phyloP scores from a whole-genome alignment of 2,797 vertebrate species.

The Eulemur albifrons region DNA sequence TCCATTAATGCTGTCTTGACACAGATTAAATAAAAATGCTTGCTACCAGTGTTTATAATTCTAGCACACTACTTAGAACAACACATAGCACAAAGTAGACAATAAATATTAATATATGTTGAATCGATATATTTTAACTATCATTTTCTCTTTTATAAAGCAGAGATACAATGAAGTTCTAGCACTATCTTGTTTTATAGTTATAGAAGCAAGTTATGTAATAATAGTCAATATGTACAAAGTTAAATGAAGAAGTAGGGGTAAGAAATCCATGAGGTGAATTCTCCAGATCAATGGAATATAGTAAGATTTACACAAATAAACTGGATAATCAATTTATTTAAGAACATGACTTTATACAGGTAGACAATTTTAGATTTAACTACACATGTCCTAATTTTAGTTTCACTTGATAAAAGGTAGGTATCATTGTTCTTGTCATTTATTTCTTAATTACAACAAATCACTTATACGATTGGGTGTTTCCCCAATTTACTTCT shows the following conservation, averaged over 20 bases:
- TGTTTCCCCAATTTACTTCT: neutral
- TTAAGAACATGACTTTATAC: slow-evolving; percentile 6
- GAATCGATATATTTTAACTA: neutral
- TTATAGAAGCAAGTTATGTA: neutral
- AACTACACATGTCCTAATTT: neutral
- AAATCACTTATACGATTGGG: neutral
- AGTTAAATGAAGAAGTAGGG: neutral
- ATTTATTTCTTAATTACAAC: slow-evolving; percentile 36
- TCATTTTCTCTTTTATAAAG: neutral
- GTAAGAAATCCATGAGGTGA: neutral
- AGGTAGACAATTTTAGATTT: neutral
- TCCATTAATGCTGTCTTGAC: neutral
- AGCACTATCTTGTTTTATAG: neutral
- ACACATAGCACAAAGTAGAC: neutral
- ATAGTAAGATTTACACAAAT: neutral
- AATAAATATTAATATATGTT: neutral
- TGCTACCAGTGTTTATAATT: neutral
- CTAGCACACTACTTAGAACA: neutral
- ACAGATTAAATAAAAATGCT: slow-evolving; percentile 13
- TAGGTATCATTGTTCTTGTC: neutral
- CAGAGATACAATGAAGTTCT: neutral
- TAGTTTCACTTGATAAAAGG: neutral
- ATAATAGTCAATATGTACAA: neutral
- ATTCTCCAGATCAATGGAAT: neutral
- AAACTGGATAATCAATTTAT: slow-evolving; percentile 10